Percentiles rank a stretch among this genome's conserved stretches.
These are phyloP conservation scores for Gambusia holbrooki DNA, from an alignment of 2,113 vertebrate species.

Conservation along the genomic window DNA sequence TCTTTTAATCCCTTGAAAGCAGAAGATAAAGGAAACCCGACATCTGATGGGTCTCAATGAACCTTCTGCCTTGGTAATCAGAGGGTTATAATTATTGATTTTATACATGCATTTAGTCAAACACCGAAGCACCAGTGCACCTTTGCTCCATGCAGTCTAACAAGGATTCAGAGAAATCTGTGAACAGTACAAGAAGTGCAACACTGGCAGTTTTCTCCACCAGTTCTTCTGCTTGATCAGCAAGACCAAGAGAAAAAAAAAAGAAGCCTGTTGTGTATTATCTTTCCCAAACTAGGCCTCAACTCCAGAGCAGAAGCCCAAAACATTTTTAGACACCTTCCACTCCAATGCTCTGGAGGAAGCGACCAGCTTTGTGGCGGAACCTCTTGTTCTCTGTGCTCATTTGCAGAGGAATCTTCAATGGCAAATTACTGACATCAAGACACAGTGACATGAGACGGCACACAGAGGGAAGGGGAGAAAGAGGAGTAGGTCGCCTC, in stretches of 20 bases:
- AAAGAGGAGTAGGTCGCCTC: conserved; percentile 49
- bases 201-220: conserved; percentile 54
- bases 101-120: conserved; percentile 40
- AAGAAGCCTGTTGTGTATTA: conserved; percentile 47
- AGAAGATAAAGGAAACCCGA: background rate
- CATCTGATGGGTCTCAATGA: background rate
- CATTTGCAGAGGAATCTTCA: conserved; percentile 58
- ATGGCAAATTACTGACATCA: conserved; percentile 69
- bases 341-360: conserved; percentile 22
- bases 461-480: conserved; percentile 47
- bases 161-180: conserved; percentile 48
- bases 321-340: conserved; percentile 48
- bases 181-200: conserved; percentile 62
- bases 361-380: conserved; percentile 47
- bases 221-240: conserved; percentile 60
- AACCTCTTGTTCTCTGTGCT: conserved; percentile 54
- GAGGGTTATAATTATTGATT: background rate
- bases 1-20: background rate
- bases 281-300: conserved; percentile 48
- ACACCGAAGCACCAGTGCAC: conserved; percentile 52
- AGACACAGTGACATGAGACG: conserved; percentile 44
- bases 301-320: conserved; percentile 39
- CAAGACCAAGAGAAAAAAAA: conserved; percentile 46
- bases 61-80: background rate
- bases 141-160: conserved; percentile 21